Evolutionary conservation across 2,113 vertebrate genomes (phyloP).

Genomic region (Gopherus flavomarginatus): DNA sequence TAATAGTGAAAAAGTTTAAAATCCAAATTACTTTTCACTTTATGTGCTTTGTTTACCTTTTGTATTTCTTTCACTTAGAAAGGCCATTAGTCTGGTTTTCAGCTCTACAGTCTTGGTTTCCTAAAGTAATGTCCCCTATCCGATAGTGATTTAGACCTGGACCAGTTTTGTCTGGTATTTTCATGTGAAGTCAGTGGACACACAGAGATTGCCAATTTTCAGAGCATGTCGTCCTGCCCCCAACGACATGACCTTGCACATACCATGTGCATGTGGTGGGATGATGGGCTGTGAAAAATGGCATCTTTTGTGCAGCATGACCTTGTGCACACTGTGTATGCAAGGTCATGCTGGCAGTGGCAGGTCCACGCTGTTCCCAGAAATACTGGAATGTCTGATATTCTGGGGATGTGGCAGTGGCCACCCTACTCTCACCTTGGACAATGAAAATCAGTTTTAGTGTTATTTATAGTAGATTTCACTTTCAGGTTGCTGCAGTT

Average conservation of each 20-base stretch:
- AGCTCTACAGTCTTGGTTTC: not conserved
- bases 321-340: not conserved
- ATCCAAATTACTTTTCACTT: not conserved
- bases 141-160: not conserved
- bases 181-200: not conserved
- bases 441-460: not conserved
- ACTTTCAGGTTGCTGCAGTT: not conserved
- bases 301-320: not conserved
- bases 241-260: not conserved
- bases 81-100: not conserved
- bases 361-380: not conserved
- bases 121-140: not conserved
- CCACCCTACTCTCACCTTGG: not conserved
- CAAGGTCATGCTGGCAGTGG: too few species aligned
- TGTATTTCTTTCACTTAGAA: not conserved
- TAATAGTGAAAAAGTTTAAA: not conserved
- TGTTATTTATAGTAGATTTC: not conserved
- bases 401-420: not conserved
- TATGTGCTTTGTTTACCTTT: not conserved
- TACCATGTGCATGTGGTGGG: not conserved
- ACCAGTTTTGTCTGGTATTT: not conserved
- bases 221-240: not conserved
- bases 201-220: not conserved
- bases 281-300: not conserved
- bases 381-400: not conserved